These are phyloP conservation scores for Sitta europaea DNA, from an alignment of 2,113 vertebrate species.

Conservation along the genomic window DNA sequence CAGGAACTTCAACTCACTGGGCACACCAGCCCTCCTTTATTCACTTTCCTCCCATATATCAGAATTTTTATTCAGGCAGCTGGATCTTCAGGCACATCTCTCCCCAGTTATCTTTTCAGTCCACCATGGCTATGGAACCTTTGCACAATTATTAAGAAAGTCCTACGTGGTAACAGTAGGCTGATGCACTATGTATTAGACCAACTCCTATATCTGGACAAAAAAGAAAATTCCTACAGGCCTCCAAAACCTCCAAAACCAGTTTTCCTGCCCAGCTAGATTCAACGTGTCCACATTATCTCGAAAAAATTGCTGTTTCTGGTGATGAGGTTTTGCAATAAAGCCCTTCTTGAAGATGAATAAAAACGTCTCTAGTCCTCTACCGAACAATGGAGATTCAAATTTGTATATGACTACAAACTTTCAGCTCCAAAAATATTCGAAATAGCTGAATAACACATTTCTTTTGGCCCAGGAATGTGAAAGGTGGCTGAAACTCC, in stretches of 20 bases:
- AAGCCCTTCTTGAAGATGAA: background rate
- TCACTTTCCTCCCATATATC: background rate
- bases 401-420: background rate
- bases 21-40: background rate
- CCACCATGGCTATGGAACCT: background rate
- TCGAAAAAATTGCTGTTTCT: background rate
- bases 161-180: background rate
- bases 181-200: background rate
- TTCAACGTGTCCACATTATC: background rate
- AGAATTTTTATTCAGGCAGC: background rate
- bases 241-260: background rate
- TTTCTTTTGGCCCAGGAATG: background rate
- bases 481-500: background rate
- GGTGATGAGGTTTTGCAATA: background rate
- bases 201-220: background rate
- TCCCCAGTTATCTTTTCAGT: background rate
- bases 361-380: background rate
- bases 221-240: background rate
- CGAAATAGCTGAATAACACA: background rate
- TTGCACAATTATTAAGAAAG: background rate
- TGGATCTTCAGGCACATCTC: background rate
- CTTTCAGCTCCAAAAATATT: background rate
- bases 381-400: background rate
- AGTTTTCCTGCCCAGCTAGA: background rate
- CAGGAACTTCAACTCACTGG: background rate